phyloP scores from a whole-genome alignment of 2,797 vertebrate species.

The Lutjanus argentimaculatus region DNA sequence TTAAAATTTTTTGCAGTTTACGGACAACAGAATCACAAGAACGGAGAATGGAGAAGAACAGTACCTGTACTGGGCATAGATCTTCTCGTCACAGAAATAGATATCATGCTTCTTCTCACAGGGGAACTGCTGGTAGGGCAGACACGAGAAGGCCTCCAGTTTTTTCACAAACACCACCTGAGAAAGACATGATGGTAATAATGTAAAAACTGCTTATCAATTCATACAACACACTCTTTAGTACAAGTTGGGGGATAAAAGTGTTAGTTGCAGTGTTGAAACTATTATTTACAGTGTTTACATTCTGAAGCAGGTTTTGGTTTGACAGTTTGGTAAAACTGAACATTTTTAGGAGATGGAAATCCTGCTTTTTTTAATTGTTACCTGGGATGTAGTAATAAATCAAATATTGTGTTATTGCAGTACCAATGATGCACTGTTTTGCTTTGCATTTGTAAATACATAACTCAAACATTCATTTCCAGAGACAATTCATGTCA shows the following conservation, averaged over 20 bases:
- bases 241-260: not conserved
- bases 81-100: conserved; percentile 91
- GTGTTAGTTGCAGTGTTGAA: not conserved
- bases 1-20: not conserved
- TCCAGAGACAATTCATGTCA: no score
- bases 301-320: not conserved
- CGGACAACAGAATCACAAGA: not conserved
- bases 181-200: conserved; percentile 11
- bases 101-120: conserved; percentile 94
- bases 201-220: not conserved
- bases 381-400: no score
- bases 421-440: no score
- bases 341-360: not conserved
- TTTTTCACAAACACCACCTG: conserved; percentile 95
- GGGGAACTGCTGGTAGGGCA: conserved; percentile 89
- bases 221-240: not conserved
- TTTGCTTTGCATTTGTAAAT: no score
- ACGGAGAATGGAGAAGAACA: not conserved
- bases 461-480: no score
- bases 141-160: conserved; percentile 87
- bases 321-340: not conserved
- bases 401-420: no score
- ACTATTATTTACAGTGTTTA: not conserved
- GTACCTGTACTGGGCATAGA: conserved; percentile 93
- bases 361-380: not conserved